These are phyloP conservation scores for Agrilus planipennis DNA, from an alignment of 1,140 invertebrate genomes.

Conservation along the genomic window DNA sequence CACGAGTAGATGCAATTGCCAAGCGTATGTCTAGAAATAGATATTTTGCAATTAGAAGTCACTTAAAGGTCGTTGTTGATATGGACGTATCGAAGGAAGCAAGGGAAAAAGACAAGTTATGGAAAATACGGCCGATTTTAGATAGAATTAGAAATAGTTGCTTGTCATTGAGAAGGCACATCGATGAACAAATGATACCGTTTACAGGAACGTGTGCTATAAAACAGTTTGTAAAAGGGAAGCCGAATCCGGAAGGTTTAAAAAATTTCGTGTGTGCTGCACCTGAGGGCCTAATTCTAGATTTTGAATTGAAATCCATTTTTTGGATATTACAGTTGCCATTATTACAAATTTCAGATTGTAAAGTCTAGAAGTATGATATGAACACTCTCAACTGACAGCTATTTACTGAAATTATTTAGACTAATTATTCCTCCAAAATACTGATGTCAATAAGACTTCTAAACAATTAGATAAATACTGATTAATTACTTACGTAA, in stretches of 20 bases:
- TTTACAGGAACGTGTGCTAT: slow-evolving; percentile 9
- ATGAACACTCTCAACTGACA: too few relatives aligned
- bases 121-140: not conserved
- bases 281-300: slow-evolving; percentile 19
- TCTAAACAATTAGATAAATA: too few relatives aligned
- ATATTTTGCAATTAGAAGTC: slow-evolving; percentile 11
- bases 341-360: too few relatives aligned
- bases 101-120: not conserved
- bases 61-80: slow-evolving; percentile 5
- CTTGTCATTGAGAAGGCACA: too few relatives aligned
- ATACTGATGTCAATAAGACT: too few relatives aligned
- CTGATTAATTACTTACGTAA: too few relatives aligned
- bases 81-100: not conserved
- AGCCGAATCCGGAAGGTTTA: slow-evolving; percentile 17
- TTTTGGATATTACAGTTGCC: too few relatives aligned
- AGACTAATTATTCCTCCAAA: too few relatives aligned
- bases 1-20: slow-evolving; percentile 1
- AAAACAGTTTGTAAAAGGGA: slow-evolving; percentile 10
- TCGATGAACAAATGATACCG: slow-evolving; percentile 11
- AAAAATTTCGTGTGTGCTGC: slow-evolving; percentile 24
- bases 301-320: too few relatives aligned
- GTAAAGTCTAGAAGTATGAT: too few relatives aligned
- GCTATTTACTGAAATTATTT: too few relatives aligned
- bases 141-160: too few relatives aligned
- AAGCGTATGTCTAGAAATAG: slow-evolving; percentile 10